These are phyloP conservation scores for Pocillopora verrucosa DNA, from an alignment of 64 coral and sea anemone genomes.

Conservation along the genomic window DNA sequence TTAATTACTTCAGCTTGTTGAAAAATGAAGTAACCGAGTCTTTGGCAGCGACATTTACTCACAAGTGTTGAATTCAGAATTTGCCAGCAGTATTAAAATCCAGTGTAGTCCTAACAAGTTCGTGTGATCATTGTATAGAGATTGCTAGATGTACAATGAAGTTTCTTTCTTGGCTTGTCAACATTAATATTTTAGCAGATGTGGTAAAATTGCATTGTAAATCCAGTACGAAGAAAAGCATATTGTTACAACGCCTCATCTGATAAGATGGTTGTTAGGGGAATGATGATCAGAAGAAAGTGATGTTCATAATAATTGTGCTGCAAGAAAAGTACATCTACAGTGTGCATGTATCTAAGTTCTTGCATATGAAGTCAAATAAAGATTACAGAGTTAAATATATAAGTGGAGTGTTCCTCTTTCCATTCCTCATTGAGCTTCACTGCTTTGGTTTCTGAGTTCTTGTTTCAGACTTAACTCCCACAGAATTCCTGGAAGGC, in stretches of 20 bases:
- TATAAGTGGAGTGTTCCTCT: no score
- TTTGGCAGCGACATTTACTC: constrained; percentile 12
- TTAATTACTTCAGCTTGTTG: neutral
- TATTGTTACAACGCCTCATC: no score
- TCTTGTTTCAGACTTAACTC: constrained; percentile 2
- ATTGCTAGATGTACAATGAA: neutral
- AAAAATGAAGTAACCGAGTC: constrained; percentile 9
- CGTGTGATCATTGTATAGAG: neutral
- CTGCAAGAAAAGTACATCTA: no score
- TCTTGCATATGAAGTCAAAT: no score
- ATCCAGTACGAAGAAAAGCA: neutral
- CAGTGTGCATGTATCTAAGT: no score
- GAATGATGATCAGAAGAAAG: no score
- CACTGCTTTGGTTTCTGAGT: no score
- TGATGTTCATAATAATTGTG: no score
- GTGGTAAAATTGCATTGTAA: constrained; percentile 17
- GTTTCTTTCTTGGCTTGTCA: constrained; percentile 28
- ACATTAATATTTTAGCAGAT: constrained; percentile 16
- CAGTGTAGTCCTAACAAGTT: constrained; percentile 16
- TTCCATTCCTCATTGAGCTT: no score
- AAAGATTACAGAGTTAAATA: no score
- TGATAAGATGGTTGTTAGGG: no score
- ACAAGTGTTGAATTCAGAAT: neutral
- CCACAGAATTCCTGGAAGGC: constrained; percentile 18
- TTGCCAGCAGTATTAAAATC: constrained; percentile 18